These are phyloP conservation scores for Tringa solitaria DNA, from an alignment of 2,113 vertebrate genomes.

Conservation along the genomic window DNA sequence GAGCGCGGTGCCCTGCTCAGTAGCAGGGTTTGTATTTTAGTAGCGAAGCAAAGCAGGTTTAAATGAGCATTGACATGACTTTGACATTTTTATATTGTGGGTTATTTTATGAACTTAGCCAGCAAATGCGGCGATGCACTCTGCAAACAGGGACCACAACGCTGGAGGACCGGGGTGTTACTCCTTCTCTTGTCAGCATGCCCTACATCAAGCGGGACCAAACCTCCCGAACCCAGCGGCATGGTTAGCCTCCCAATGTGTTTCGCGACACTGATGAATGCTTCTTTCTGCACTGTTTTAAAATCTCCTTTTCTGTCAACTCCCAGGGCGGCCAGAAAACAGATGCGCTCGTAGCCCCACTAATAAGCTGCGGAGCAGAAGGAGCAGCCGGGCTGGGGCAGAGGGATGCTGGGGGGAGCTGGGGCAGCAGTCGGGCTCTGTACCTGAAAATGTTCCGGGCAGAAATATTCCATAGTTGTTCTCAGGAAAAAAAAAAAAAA, in stretches of 20 bases:
- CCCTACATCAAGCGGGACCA: constrained; percentile 37
- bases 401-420: background rate
- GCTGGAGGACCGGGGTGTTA: background rate
- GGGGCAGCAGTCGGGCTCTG: background rate
- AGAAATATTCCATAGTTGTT: background rate
- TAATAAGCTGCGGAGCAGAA: background rate
- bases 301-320: background rate
- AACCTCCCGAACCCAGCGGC: background rate
- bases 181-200: constrained; percentile 53
- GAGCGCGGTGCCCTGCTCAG: background rate
- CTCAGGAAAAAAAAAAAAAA: background rate
- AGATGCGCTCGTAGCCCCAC: background rate
- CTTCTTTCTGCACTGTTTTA: constrained; percentile 50
- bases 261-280: constrained; percentile 53
- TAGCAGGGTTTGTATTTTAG: constrained; percentile 39
- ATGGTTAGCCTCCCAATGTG: constrained; percentile 6
- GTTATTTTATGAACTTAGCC: constrained; percentile 46
- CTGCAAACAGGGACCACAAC: background rate
- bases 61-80: constrained; percentile 59
- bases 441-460: background rate
- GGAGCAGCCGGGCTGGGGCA: background rate
- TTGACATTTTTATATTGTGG: constrained; percentile 61
- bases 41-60: constrained; percentile 23
- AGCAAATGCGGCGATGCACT: background rate
- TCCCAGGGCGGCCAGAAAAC: background rate